A percentile compares a stretch with the other conserved stretches of the same genome.
phyloP scores from a whole-genome alignment of 2,797 vertebrate species.

The Notolepis coatsorum region DNA sequence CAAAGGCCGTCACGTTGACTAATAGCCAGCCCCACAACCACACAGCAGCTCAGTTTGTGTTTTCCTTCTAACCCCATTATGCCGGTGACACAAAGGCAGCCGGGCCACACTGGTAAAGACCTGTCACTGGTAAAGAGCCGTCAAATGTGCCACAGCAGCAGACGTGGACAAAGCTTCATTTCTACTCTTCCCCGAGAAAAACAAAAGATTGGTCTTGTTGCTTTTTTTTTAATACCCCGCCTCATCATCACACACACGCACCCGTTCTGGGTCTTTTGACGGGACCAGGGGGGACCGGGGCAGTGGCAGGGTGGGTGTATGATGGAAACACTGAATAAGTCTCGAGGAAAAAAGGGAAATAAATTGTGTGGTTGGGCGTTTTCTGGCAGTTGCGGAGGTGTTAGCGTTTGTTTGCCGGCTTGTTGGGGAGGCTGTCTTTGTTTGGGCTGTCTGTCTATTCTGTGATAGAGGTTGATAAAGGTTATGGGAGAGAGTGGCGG shows the following conservation, averaged over 20 bases:
- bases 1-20: conserved; percentile 90
- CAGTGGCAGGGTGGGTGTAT: conserved; percentile 58
- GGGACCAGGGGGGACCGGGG: conserved; percentile 12
- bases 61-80: conserved; percentile 90
- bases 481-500: conserved; percentile 70
- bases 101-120: conserved; percentile 82
- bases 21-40: conserved; percentile 84
- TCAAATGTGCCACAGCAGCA: conserved; percentile 91
- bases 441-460: conserved; percentile 77
- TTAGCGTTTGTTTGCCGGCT: conserved; percentile 91
- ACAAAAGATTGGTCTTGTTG: conserved; percentile 78
- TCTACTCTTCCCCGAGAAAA: conserved; percentile 77
- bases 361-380: conserved; percentile 88
- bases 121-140: conserved; percentile 91
- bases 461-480: conserved; percentile 84
- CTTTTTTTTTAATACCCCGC: conserved; percentile 69
- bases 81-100: conserved; percentile 92
- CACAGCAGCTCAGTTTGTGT: conserved; percentile 92
- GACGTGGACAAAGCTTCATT: conserved; percentile 90
- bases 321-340: conserved; percentile 84
- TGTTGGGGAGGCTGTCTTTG: conserved; percentile 83
- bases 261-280: conserved; percentile 55
- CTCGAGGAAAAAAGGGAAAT: conserved; percentile 84
- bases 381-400: conserved; percentile 86
- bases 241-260: conserved; percentile 58